Base-by-base conservation (phyloP, 2,888 invertebrate genomes). In the Cosmopolites sordidus region DNA sequence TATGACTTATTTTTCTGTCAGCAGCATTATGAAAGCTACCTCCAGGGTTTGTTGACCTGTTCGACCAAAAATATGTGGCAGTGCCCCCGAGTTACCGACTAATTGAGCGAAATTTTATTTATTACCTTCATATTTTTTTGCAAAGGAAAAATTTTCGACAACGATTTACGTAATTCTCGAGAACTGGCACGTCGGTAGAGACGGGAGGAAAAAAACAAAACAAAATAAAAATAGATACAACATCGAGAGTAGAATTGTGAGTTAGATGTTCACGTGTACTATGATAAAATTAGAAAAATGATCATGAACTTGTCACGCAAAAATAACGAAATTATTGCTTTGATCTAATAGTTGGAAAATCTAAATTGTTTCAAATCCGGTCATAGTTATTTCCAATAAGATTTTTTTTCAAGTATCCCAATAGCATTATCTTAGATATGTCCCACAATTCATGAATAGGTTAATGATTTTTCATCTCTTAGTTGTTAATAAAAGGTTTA, bases 21-120 rank as follows among this genome's bases (percentile, higher is more conserved):
- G 22, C 22, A 8, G 8, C 22, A 8, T 8, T 5, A 22, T 22
- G 8, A 22, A 3, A 22, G 4, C 8, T 22, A 8, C 22, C 22
- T 22, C 4, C 22, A 8, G 11, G 33, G 33, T 33, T 33, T 33
- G 12, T 33, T 33, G 33, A 33, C 33, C 33, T 12, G 12, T 4
- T n/a, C 33, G 33, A 12, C 33, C 11, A 12, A 33, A 33, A 33
- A 33, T 12, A 33, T 40, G 12, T 18, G 48, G 37, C 37, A 48
- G 39, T 48, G 42, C 37, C 48, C 41, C 14, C 16, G 41, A 43
- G 48, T 42, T 22, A 33, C 18, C 29, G 41, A 48, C 15, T 42
- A 48, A 48, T 43, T 42, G 42, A 18, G 17, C n/a, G 22, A 48
- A 33, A 48, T 43, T 29, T 43, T 15, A 2, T 15, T 29, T 48